Conservation (phyloP, 2,888 invertebrate species). For the Gandaritis pyraliata region DNA sequence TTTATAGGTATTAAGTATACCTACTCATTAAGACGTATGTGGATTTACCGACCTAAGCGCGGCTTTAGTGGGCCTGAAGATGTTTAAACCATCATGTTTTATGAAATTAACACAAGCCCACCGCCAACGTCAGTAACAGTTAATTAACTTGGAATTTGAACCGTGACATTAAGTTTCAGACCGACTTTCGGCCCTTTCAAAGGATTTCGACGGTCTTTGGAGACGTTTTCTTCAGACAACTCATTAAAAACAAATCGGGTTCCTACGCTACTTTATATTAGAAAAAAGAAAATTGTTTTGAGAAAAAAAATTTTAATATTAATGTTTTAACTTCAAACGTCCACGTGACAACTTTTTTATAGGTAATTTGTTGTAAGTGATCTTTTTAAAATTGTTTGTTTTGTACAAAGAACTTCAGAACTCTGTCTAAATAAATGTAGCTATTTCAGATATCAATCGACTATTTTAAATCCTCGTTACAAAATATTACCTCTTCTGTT, state of each 20-base stretch:
- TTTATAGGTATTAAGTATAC: too few species aligned
- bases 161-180: conserved; percentile 62
- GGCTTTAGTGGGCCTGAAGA: conserved; percentile 21
- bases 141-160: conserved; percentile 67
- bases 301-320: background rate
- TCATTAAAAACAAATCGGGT: conserved; percentile 61
- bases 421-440: too few species aligned
- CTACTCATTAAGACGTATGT: background rate
- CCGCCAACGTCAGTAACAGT: conserved; percentile 49
- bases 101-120: conserved; percentile 52
- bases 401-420: too few species aligned
- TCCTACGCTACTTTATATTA: conserved; percentile 16
- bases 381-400: too few species aligned
- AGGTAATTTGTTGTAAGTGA: too few species aligned
- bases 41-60: background rate
- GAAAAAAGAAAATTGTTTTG: conserved; percentile 11
- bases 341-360: background rate
- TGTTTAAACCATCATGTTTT: conserved; percentile 47
- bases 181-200: conserved; percentile 62
- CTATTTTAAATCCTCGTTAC: too few species aligned
- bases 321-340: background rate
- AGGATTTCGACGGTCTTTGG: conserved; percentile 57
- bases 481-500: too few species aligned
- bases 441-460: too few species aligned
- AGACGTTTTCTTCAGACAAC: conserved; percentile 61